Evolutionary conservation across 2,888 invertebrate genomes (phyloP).

Genomic region (Acanthacorydalis orientalis): DNA sequence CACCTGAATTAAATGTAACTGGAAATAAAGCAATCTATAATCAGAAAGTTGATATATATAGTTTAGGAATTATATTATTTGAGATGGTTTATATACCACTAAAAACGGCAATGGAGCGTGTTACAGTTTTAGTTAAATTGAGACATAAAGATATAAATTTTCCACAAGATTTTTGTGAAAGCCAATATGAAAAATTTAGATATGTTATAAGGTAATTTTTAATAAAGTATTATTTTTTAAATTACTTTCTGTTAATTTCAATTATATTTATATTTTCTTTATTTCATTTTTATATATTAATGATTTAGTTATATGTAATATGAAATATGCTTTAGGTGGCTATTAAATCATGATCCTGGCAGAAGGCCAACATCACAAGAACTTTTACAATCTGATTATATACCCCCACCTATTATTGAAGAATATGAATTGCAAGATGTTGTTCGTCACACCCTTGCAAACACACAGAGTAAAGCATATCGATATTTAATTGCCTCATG

Average conservation of each 20-base stretch:
- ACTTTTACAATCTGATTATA: slow-evolving; percentile 59
- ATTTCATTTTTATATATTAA: background rate
- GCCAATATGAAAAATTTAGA: slow-evolving; percentile 38
- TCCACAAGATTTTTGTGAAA: slow-evolving; percentile 46
- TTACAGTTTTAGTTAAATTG: slow-evolving; percentile 54
- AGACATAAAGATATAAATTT: slow-evolving; percentile 50
- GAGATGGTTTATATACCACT: slow-evolving; percentile 87
- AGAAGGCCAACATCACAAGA: slow-evolving; percentile 74
- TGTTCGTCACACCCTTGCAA: slow-evolving; percentile 62
- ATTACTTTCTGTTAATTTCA: background rate
- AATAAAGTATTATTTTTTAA: slow-evolving; percentile 2
- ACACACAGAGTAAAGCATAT: slow-evolving; percentile 64
- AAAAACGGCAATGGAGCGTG: slow-evolving; percentile 78
- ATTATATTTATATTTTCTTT: background rate
- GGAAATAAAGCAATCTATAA: slow-evolving; percentile 60
- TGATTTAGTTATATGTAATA: background rate
- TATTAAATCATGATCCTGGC: slow-evolving; percentile 71
- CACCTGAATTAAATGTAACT: slow-evolving; percentile 70
- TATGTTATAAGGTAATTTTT: slow-evolving; percentile 39
- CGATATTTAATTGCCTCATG: slow-evolving; percentile 47
- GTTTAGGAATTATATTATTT: slow-evolving; percentile 75
- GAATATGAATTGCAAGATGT: slow-evolving; percentile 72
- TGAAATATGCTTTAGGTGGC: slow-evolving; percentile 33
- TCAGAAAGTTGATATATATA: slow-evolving; percentile 62
- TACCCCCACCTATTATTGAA: slow-evolving; percentile 76